Conservation (phyloP, 2,113 vertebrate genomes). For the Chaetops frenatus region DNA sequence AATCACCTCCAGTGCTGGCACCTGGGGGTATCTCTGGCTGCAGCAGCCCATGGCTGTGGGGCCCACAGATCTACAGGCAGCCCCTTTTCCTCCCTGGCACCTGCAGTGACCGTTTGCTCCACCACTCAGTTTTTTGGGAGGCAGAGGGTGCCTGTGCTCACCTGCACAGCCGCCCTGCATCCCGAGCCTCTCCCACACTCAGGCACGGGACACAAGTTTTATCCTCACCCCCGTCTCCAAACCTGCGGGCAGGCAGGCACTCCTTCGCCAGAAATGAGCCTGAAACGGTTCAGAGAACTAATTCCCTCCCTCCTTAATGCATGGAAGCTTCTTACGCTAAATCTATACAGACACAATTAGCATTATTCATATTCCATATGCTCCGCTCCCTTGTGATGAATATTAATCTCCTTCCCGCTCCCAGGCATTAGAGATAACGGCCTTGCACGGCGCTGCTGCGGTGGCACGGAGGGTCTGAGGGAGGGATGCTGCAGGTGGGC, state of each 20-base stretch:
- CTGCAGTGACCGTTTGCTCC: background rate
- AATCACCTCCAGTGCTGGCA: background rate
- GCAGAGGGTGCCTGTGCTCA: background rate
- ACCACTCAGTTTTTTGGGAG: background rate
- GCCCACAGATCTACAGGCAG: background rate
- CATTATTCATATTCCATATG: slow-evolving; percentile 72
- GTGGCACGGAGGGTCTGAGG: background rate
- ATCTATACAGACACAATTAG: slow-evolving; percentile 69
- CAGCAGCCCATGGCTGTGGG: background rate
- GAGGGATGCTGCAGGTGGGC: background rate
- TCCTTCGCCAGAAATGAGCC: background rate
- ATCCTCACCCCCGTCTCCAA: background rate
- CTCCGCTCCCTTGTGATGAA: slow-evolving; percentile 60
- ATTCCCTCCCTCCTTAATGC: slow-evolving; percentile 52
- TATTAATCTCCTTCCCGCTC: slow-evolving; percentile 56
- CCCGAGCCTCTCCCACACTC: background rate
- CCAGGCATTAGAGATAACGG: slow-evolving; percentile 34
- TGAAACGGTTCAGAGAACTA: slow-evolving; percentile 25
- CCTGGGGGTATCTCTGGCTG: fast-evolving
- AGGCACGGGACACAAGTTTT: background rate
- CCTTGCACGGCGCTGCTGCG: background rate
- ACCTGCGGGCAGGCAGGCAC: background rate
- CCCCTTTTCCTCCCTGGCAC: background rate
- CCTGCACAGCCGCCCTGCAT: fast-evolving
- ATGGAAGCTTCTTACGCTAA: slow-evolving; percentile 61